These are phyloP conservation scores for Nasua narica DNA, from an alignment of 2,797 vertebrate species.

Conservation along the genomic window DNA sequence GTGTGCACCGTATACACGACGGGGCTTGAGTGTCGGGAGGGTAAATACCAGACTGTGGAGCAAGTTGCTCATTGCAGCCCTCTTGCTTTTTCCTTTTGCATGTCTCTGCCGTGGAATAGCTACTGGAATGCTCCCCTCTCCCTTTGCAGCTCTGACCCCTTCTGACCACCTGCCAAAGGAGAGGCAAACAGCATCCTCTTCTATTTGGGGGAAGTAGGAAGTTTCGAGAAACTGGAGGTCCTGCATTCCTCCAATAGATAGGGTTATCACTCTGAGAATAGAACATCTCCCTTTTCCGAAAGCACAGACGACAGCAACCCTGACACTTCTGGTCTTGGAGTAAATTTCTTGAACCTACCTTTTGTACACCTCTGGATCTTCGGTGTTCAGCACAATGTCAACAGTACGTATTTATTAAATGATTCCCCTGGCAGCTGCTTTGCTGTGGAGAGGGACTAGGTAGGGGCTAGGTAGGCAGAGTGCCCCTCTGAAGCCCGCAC, in stretches of 20 bases:
- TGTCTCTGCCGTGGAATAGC: not conserved
- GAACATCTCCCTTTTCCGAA: not conserved
- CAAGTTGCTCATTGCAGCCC: not conserved
- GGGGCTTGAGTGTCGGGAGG: not conserved
- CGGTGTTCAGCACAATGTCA: not conserved
- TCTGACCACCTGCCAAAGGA: slow-evolving; percentile 45
- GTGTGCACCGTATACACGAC: slow-evolving; percentile 39
- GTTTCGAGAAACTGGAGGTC: not conserved
- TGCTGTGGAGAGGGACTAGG: not conserved
- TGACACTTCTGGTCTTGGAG: not conserved
- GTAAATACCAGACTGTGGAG: not conserved
- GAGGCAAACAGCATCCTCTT: not conserved
- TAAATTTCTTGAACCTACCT: not conserved
- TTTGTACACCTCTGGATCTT: not conserved
- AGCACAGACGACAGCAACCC: not conserved
- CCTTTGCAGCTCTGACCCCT: not conserved
- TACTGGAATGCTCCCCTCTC: not conserved
- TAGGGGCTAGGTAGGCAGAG: not conserved
- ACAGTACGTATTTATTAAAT: not conserved
- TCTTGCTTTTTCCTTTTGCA: not conserved
- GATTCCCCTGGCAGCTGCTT: not conserved
- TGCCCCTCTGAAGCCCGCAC: not conserved
- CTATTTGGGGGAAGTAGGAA: not conserved
- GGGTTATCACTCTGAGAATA: not conserved
- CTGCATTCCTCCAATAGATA: not conserved